These are phyloP conservation scores for Ips typographus DNA, from an alignment of 1,140 invertebrate genomes.

Conservation along the genomic window DNA sequence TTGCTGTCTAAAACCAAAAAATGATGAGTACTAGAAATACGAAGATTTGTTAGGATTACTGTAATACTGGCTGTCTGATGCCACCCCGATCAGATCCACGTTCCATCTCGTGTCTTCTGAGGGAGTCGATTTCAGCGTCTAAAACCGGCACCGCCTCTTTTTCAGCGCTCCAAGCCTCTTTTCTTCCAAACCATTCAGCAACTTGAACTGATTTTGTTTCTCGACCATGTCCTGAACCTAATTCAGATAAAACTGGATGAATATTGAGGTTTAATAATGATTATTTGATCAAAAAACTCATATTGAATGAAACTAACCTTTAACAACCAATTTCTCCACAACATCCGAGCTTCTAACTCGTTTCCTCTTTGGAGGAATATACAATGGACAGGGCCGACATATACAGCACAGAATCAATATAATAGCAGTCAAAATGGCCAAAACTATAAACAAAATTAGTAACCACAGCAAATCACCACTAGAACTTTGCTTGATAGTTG, in stretches of 20 bases:
- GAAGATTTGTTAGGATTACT: background rate
- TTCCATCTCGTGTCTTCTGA: slow-evolving; percentile 72
- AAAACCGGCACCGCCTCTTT: slow-evolving; percentile 54
- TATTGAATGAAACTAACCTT: slow-evolving; percentile 14
- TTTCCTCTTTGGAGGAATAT: slow-evolving; percentile 66
- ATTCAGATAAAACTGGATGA: background rate
- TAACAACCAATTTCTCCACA: slow-evolving; percentile 38
- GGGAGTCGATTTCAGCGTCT: slow-evolving; percentile 65
- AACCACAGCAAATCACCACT: slow-evolving; percentile 65
- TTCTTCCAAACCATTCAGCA: slow-evolving; percentile 66
- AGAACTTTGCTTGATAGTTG: slow-evolving; percentile 37
- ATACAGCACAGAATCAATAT: slow-evolving; percentile 76
- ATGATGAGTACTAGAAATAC: background rate
- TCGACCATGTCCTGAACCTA: slow-evolving; percentile 54
- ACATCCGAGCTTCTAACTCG: slow-evolving; percentile 40
- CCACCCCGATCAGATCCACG: slow-evolving; percentile 65
- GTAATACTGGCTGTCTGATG: slow-evolving; percentile 18
- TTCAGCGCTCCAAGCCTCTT: slow-evolving; percentile 54
- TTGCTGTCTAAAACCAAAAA: too few species aligned
- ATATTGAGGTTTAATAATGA: background rate
- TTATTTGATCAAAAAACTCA: background rate
- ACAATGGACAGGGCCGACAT: slow-evolving; percentile 78
- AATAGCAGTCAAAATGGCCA: slow-evolving; percentile 70
- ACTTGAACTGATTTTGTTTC: slow-evolving; percentile 72
- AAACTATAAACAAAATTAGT: slow-evolving; percentile 69